phyloP scores from a whole-genome alignment of 2,888 invertebrate species.

The Arrhopalites spinosus region DNA sequence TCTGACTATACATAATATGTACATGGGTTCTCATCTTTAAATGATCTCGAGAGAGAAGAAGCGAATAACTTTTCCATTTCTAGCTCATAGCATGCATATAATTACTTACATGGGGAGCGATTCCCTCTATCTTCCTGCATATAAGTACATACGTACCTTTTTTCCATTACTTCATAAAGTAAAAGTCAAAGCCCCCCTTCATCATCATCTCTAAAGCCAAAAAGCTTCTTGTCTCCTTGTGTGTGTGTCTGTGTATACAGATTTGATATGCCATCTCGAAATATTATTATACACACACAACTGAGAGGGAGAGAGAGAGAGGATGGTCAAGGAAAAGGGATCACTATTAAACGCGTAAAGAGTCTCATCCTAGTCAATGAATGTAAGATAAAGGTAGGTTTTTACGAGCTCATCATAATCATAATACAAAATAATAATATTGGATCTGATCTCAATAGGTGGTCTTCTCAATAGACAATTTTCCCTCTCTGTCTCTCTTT shows the following conservation, averaged over 20 bases:
- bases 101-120: neutral
- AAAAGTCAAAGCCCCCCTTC: neutral
- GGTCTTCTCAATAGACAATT: conserved; percentile 23
- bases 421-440: conserved; percentile 31
- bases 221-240: too few species aligned
- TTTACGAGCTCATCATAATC: conserved; percentile 31
- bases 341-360: neutral
- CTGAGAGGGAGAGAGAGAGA: too few species aligned
- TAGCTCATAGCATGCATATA: conserved; percentile 3
- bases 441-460: conserved; percentile 32
- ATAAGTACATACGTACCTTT: too few species aligned
- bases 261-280: too few species aligned
- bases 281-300: too few species aligned
- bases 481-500: too few species aligned
- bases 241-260: too few species aligned
- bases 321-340: too few species aligned
- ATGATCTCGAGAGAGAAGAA: conserved; percentile 11
- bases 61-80: conserved; percentile 6
- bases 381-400: conserved; percentile 20
- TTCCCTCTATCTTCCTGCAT: too few species aligned
- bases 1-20: neutral
- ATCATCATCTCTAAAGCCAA: neutral
- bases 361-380: conserved; percentile 14
- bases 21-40: neutral
- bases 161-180: neutral